Conservation (phyloP, 2,113 vertebrate genomes). For the Chroicocephalus ridibundus region DNA sequence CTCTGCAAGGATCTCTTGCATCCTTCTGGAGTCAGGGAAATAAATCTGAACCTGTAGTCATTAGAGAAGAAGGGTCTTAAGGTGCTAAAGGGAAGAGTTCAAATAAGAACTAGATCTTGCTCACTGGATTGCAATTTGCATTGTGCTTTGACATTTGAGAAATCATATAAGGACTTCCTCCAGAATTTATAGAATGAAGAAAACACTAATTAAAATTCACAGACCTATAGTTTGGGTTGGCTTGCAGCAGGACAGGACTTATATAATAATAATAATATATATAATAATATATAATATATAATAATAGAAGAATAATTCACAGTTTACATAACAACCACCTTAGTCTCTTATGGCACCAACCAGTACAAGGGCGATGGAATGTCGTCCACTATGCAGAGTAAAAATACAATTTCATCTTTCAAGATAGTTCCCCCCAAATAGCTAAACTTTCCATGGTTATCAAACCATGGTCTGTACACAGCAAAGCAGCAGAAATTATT, state of each 20-base stretch:
- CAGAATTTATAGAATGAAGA: not conserved
- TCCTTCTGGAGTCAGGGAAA: not conserved
- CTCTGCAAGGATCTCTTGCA: not conserved
- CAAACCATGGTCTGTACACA: not conserved
- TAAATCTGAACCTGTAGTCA: not conserved
- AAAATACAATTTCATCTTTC: not conserved
- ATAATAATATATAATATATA: too few relatives aligned
- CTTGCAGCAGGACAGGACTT: not conserved
- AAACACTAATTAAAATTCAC: not conserved
- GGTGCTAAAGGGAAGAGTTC: not conserved
- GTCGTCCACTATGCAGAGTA: not conserved
- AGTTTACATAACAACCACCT: not conserved
- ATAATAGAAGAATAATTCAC: not conserved
- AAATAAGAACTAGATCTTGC: not conserved
- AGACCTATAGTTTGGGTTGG: not conserved
- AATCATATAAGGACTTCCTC: not conserved
- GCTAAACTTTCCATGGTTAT: not conserved
- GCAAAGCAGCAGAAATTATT: not conserved
- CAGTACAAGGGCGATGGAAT: not conserved
- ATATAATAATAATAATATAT: not conserved
- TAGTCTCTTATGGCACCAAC: not conserved
- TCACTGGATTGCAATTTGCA: not conserved
- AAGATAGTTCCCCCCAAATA: not conserved
- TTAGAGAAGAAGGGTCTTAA: not conserved
- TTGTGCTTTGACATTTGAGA: not conserved